Evolutionary conservation across 2,797 vertebrate genomes (phyloP).

Genomic region (Chiloscyllium punctatum): DNA sequence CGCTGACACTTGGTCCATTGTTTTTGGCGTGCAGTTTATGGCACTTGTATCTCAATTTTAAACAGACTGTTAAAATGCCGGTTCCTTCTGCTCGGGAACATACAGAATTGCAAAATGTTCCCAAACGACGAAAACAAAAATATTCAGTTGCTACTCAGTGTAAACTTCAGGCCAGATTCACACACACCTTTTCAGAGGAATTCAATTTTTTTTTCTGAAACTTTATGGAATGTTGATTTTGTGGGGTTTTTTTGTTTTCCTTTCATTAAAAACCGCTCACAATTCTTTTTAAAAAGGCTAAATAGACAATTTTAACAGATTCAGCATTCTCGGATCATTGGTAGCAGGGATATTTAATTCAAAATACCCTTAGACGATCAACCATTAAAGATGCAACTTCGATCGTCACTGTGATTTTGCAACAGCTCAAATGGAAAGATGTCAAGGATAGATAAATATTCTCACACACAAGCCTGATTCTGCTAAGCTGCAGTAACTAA

Average conservation of each 20-base stretch:
- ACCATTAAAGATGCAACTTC: background rate
- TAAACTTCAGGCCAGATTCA: background rate
- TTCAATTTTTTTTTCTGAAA: no score
- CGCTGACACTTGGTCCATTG: background rate
- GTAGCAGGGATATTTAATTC: background rate
- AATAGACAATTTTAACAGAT: background rate
- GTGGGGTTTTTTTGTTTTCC: background rate
- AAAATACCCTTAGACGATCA: background rate
- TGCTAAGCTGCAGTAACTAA: background rate
- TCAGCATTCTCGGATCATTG: background rate
- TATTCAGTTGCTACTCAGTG: background rate
- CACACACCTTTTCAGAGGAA: background rate
- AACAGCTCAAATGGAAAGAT: background rate
- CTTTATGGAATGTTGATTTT: background rate
- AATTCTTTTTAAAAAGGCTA: background rate
- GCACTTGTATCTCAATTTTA: background rate
- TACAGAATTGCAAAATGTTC: background rate
- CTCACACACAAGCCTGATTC: background rate
- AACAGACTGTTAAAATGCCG: background rate
- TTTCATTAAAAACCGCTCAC: background rate
- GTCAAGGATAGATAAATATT: background rate
- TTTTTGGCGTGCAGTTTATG: background rate
- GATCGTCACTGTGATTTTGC: background rate
- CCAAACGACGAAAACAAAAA: background rate
- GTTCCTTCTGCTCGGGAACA: background rate